These are phyloP conservation scores for Gandaritis pyraliata DNA, from an alignment of 2,888 invertebrate genomes.

Conservation along the genomic window DNA sequence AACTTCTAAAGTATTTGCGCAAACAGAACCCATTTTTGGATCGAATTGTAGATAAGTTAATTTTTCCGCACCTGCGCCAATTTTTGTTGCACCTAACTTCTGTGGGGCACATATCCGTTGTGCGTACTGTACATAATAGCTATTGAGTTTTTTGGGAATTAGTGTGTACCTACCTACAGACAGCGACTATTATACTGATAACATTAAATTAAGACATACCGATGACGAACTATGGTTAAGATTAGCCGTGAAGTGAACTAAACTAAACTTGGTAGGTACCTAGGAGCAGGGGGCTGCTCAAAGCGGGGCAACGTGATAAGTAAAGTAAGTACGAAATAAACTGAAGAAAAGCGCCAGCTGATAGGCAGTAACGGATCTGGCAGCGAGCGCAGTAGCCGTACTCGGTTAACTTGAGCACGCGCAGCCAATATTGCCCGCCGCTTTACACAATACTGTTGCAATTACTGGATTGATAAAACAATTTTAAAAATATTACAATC, in stretches of 20 bases:
- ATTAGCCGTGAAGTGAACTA: conserved; percentile 1
- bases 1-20: no score
- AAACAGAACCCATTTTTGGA: no score
- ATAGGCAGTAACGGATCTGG: conserved; percentile 69
- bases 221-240: background rate
- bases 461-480: conserved; percentile 11
- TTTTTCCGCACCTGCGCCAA: no score
- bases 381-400: conserved; percentile 64
- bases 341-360: conserved; percentile 68
- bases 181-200: no score
- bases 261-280: background rate
- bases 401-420: conserved; percentile 59
- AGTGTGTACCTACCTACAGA: no score
- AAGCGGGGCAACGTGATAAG: conserved; percentile 68
- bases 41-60: no score
- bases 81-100: no score
- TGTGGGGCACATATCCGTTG: no score
- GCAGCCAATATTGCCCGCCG: conserved; percentile 50
- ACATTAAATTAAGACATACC: no score
- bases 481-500: conserved; percentile 18
- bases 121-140: no score
- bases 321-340: conserved; percentile 80
- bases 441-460: conserved; percentile 14
- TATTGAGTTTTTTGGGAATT: no score
- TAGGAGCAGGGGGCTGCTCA: conserved; percentile 1